Base-by-base conservation (phyloP, 2,888 invertebrate species). In the Andrena chrysosceles region DNA sequence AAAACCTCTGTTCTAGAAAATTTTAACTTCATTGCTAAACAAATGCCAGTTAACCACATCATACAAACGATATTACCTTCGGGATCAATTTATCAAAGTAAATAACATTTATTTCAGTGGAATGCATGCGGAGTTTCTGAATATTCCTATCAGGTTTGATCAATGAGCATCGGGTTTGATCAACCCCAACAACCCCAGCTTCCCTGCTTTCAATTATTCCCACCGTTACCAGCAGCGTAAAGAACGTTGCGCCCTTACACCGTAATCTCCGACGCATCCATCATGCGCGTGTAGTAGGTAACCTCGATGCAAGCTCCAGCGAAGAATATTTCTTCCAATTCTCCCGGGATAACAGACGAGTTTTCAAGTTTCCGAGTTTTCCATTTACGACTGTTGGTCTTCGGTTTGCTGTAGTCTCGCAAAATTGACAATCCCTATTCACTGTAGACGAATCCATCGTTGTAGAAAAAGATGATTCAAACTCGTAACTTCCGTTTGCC, bases 201-300 rank as follows among this genome's bases (percentile, higher is more conserved):
- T 77, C 49, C 33, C 68, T 35, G 68, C 69, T 69, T 79, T 77
- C 79, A 79, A 79, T 79, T 79, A 79, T 77, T 79, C 77, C 10
- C 35, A 59, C 56, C 69, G 79, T 66, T 59, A 33, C 64, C 29
- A 48, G 56, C 23, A 77, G 64, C 69, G 77, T 23, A 31, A 77
- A 77, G 77, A 79, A 77, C 79, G 69, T 20, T 7, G 62, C 48
- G 54, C 77, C 59, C 77, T 79, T 77, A 49, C 64, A 63, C 33
- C 56, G 79, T 79, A 79, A 79, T 79, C 77, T 69, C 77, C 63
- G 64, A 77, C 49, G 77, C 79, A 79, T 79, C 79, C 79, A 79
- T 79, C 79, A 79, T 69, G 49, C 63, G 64, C 56, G 35, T 42
- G 16, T 42, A n/a, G 64, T 64, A n/a, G n/a, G n/a, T n/a, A 77